Evolutionary conservation across 2,888 invertebrate species (phyloP), one percentile per base, ranked within the genome.

Genomic region (Pecten maximus): DNA sequence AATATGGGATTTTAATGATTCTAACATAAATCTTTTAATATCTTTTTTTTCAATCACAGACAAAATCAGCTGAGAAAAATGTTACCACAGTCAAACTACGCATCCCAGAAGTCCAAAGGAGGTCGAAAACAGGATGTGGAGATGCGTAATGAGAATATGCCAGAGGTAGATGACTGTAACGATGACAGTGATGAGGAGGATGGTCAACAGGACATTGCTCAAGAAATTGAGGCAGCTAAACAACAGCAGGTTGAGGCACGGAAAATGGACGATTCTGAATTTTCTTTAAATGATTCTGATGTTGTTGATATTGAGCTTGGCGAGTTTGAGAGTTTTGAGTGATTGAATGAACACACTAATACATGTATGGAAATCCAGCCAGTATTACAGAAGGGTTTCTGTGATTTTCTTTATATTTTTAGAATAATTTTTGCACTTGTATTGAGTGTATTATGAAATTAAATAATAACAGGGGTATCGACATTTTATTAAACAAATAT

Each of bases 31-130:
- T 35, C 3, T 23, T 35, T 74, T 54, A 16, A 10, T 19, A 54
- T 19, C 19, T 19, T 54, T 54, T 19, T 28, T 74, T 12, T 74
- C 74, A 35, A 35, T 74, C 35, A 6, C 35, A 74, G 74, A 74
- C 74, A 74, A 74, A 35, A 35, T 28, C 74, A 74, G 23, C 23
- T 74, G 23, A 74, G 74, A 35, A 74, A 35, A 35, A 74, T 74
- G 74, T 74, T 74, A 74, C 74, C 74, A 74, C 74, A 74, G 35
- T 74, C 74, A 35, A 74, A 74, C 4, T 74, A 74, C 74, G 12
- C 28, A 35, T 74, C 74, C 35, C 28, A 74, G 74, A 74, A 74
- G 1, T 74, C 74, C 10, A 74, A 74, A 74, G 74, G 35, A 35
- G 28, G 35, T 35, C 35, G 35, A 15, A 2, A 19, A 74, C 35